Evolutionary conservation across 2,797 vertebrate species (phyloP).

Genomic region (Falco berigora): DNA sequence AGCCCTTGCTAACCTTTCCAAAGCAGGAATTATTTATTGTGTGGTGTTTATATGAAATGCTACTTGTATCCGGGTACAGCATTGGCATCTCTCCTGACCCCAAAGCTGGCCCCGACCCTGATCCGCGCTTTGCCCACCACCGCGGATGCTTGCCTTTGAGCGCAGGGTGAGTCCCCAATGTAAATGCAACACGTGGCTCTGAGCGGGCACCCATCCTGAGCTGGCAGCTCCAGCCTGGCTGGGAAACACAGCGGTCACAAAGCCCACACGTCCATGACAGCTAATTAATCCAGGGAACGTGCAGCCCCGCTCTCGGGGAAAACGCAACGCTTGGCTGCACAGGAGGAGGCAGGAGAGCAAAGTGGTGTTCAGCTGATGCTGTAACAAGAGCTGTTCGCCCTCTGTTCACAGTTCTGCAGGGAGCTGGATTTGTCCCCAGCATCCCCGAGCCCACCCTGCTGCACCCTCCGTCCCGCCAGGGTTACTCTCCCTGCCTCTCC

Average conservation of each 20-base stretch:
- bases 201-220: rapidly evolving
- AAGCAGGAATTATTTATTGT: neutral
- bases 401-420: neutral
- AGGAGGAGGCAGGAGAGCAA: neutral
- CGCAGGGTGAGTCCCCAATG: no score
- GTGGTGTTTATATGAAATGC: neutral
- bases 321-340: neutral
- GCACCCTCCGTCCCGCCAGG: rapidly evolving
- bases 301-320: neutral
- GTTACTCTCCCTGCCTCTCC: neutral
- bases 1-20: neutral
- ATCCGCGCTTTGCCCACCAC: neutral
- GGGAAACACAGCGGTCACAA: neutral
- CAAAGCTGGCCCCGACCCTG: neutral
- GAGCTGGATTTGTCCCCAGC: neutral
- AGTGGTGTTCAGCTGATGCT: neutral
- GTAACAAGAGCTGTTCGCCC: neutral
- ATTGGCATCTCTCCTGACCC: rapidly evolving
- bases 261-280: rapidly evolving
- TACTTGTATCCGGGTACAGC: neutral
- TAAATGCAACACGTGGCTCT: neutral
- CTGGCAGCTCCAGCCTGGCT: neutral
- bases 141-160: neutral
- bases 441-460: neutral
- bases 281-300: neutral